A percentile compares a stretch with the other conserved stretches of the same genome.
These are phyloP conservation scores for Ornithoptera alexandrae DNA, from an alignment of 2,888 invertebrate genomes.

Conservation along the genomic window DNA sequence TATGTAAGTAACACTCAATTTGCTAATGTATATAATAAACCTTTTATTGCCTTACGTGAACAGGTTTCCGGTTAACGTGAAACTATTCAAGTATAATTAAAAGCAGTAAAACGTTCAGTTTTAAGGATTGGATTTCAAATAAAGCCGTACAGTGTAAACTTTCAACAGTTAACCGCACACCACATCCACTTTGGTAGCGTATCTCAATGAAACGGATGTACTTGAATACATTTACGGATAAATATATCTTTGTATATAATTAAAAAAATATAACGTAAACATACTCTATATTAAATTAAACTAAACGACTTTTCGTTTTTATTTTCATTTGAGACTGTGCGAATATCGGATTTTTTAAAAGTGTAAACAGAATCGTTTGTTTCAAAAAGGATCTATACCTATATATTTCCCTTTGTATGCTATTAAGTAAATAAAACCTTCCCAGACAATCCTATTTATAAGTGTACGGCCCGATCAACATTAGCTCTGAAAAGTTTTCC, in stretches of 20 bases:
- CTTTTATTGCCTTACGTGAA: background rate
- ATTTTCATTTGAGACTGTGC: too few species aligned
- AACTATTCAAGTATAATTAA: conserved; percentile 1
- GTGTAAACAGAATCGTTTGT: background rate
- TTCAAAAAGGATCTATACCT: background rate
- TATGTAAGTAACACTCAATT: too few species aligned
- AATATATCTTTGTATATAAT: background rate
- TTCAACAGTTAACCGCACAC: conserved; percentile 22
- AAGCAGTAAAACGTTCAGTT: conserved; percentile 15
- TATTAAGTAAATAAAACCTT: conserved; percentile 14
- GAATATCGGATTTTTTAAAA: background rate
- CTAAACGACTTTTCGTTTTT: too few species aligned
- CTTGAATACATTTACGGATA: conserved; percentile 12
- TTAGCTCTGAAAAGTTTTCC: conserved; percentile 25
- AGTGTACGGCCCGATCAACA: conserved; percentile 24
- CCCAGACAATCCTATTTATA: conserved; percentile 13
- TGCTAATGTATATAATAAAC: too few species aligned
- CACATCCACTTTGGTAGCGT: conserved; percentile 18
- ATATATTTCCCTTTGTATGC: conserved; percentile 8
- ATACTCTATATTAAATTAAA: too few species aligned
- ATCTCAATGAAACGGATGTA: conserved; percentile 10
- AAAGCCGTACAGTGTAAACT: conserved; percentile 22
- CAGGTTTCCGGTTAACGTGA: background rate
- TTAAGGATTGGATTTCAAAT: conserved; percentile 21
- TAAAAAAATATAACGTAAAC: too few species aligned